These are phyloP conservation scores for Chymomyza caudatula DNA, from an alignment of 2,888 invertebrate species.

Conservation along the genomic window DNA sequence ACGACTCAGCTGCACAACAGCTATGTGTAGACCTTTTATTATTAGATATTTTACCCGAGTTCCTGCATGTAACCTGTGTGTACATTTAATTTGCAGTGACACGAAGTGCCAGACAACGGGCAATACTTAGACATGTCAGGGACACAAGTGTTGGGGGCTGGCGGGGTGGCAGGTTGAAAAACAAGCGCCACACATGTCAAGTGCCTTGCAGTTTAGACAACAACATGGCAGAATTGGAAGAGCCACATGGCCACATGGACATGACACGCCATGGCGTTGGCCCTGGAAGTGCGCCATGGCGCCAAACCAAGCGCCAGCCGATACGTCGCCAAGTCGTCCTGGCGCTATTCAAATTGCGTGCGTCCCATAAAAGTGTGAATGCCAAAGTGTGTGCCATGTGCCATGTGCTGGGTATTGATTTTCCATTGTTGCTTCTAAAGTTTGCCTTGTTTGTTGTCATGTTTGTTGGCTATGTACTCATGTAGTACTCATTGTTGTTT, in stretches of 20 bases:
- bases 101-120: slow-evolving; percentile 10
- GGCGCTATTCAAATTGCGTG: slow-evolving; percentile 34
- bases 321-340: slow-evolving; percentile 38
- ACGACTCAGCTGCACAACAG: background rate
- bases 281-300: background rate
- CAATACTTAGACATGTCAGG: background rate
- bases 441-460: background rate
- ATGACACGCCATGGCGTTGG: slow-evolving; percentile 35
- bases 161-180: slow-evolving; percentile 3
- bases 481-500: slow-evolving; percentile 3
- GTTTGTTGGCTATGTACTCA: background rate
- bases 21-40: slow-evolving; percentile 11
- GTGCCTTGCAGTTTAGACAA: slow-evolving; percentile 26
- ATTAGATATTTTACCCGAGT: background rate
- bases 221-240: background rate
- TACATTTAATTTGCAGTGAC: slow-evolving; percentile 49
- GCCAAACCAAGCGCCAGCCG: slow-evolving; percentile 14
- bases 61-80: slow-evolving; percentile 12
- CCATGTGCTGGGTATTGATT: slow-evolving; percentile 33
- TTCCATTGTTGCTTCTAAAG: background rate
- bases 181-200: slow-evolving; percentile 36
- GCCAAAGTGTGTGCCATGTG: background rate
- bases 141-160: slow-evolving; percentile 16
- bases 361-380: slow-evolving; percentile 9
- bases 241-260: slow-evolving; percentile 9